A percentile compares a stretch with the other conserved stretches of the same genome.
phyloP scores from a whole-genome alignment of 2,888 invertebrate genomes.

The Charanyca ferruginea region DNA sequence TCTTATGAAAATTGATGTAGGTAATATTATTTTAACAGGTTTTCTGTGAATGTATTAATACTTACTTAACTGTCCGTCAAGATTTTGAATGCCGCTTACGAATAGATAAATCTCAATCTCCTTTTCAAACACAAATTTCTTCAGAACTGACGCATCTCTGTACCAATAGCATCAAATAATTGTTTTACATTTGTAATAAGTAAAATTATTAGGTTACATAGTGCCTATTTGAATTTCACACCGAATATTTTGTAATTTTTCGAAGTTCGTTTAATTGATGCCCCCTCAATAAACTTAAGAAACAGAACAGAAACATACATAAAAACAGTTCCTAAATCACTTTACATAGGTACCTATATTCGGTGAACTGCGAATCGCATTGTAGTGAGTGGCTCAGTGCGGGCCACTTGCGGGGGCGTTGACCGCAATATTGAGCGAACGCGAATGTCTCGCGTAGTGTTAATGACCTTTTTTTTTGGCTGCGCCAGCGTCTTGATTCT shows the following conservation, averaged over 20 bases:
- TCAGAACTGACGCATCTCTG: too few species aligned
- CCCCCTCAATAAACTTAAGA: conserved; percentile 1
- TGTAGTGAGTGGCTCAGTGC: conserved; percentile 67
- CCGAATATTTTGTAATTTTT: background rate
- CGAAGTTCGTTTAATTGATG: background rate
- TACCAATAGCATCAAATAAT: background rate
- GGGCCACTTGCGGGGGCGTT: conserved; percentile 85
- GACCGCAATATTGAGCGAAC: conserved; percentile 90
- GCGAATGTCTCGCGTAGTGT: conserved; percentile 90
- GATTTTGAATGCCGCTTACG: background rate
- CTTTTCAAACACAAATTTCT: background rate
- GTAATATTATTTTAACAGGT: background rate
- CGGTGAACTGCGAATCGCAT: conserved; percentile 60
- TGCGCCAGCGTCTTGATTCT: conserved; percentile 78
- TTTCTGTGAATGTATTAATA: conserved; percentile 20
- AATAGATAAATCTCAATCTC: background rate
- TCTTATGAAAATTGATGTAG: too few species aligned
- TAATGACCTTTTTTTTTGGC: conserved; percentile 90
- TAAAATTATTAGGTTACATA: background rate
- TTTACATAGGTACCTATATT: conserved; percentile 36
- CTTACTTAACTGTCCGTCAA: too few species aligned
- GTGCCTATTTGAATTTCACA: background rate
- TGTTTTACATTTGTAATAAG: background rate
- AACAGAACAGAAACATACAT: background rate
- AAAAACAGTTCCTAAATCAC: conserved; percentile 14